These are phyloP conservation scores for Ptyas mucosa DNA, from an alignment of 2,113 vertebrate genomes.

Conservation along the genomic window DNA sequence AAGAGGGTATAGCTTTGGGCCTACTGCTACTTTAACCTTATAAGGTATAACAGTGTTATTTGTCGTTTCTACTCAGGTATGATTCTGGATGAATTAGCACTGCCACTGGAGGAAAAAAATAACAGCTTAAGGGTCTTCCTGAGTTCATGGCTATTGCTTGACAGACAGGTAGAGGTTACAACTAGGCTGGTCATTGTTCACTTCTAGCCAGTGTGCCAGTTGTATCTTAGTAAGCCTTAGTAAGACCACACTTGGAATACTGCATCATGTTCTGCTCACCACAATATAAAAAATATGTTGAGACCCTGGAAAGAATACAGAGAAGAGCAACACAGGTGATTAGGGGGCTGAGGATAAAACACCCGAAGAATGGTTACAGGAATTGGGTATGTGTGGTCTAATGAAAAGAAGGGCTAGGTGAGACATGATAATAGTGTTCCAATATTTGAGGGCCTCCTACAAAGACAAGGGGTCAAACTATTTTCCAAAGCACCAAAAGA, in stretches of 20 bases:
- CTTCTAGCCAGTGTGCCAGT: neutral
- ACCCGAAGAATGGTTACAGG: neutral
- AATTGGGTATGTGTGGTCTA: neutral
- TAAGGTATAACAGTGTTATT: neutral
- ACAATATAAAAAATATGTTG: neutral
- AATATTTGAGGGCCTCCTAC: neutral
- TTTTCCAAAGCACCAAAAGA: neutral
- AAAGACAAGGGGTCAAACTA: neutral
- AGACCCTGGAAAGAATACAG: neutral
- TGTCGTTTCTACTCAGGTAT: neutral
- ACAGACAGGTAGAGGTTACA: neutral
- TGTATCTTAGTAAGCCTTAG: neutral
- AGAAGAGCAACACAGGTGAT: neutral
- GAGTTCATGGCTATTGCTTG: neutral
- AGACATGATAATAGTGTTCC: neutral
- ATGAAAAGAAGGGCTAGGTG: neutral
- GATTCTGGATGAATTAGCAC: neutral
- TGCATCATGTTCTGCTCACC: neutral
- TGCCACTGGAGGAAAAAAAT: neutral
- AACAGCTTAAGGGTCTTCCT: neutral
- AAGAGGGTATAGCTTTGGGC: neutral
- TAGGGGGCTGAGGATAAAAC: neutral
- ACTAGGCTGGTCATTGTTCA: neutral
- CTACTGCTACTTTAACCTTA: neutral
- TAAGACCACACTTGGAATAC: neutral